Evolutionary conservation across 2,888 invertebrate species (phyloP).

Genomic region (Magallana nippona): DNA sequence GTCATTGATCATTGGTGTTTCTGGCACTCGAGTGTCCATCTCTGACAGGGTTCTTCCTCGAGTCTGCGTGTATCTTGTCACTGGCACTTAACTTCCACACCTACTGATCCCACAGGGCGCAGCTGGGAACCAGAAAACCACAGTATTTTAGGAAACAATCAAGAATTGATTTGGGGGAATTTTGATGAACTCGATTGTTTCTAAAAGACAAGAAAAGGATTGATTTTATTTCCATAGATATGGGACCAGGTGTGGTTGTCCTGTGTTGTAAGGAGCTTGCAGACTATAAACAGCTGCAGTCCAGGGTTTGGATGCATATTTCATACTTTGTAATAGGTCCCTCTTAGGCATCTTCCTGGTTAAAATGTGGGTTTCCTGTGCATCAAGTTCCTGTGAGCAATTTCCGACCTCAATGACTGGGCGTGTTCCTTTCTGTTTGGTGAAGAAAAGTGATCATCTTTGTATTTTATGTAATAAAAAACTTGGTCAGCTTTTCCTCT

Average conservation of each 20-base stretch:
- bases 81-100: neutral
- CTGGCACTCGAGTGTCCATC: neutral
- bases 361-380: constrained; percentile 29
- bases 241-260: too few species aligned
- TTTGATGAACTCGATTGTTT: too few species aligned
- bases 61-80: neutral
- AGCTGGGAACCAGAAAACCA: neutral
- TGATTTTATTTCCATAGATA: too few species aligned
- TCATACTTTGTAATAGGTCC: neutral
- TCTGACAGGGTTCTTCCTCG: neutral
- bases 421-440: neutral
- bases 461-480: too few species aligned
- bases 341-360: constrained; percentile 13
- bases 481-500: too few species aligned
- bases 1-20: neutral
- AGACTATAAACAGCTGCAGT: too few species aligned
- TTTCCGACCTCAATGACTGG: constrained; percentile 18
- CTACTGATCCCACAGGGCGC: neutral
- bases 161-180: too few species aligned
- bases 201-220: too few species aligned
- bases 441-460: too few species aligned
- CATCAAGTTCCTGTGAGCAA: constrained; percentile 21
- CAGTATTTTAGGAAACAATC: neutral
- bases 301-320: neutral
- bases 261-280: too few species aligned